These are phyloP conservation scores for Lerista edwardsae DNA, from an alignment of 2,797 vertebrate species.

Conservation along the genomic window DNA sequence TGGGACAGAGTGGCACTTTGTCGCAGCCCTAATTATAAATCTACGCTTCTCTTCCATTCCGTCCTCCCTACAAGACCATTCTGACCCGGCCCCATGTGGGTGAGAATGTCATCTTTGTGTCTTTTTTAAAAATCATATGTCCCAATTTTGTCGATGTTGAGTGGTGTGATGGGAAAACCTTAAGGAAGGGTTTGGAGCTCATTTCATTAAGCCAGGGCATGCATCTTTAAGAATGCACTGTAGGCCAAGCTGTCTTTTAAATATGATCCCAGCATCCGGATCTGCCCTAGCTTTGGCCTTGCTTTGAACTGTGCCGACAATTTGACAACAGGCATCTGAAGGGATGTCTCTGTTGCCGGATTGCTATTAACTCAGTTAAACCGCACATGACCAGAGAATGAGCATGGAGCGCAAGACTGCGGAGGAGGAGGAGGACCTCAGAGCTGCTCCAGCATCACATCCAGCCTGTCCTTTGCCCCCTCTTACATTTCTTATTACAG, in stretches of 20 bases:
- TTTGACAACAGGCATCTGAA: conserved; percentile 53
- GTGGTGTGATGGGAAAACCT: background rate
- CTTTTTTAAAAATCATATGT: background rate
- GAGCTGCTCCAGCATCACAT: conserved; percentile 56
- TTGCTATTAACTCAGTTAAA: conserved; percentile 45
- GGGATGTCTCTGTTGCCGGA: conserved; percentile 26
- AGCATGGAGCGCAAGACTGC: conserved; percentile 39
- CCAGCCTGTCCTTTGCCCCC: conserved; percentile 65
- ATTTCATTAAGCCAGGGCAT: background rate
- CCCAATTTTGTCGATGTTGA: background rate
- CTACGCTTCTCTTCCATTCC: background rate
- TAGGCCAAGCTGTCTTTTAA: background rate
- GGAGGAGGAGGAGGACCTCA: conserved; percentile 50
- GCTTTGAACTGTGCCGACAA: conserved; percentile 34
- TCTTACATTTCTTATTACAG: conserved; percentile 70
- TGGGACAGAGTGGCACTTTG: no score
- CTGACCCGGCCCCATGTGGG: background rate
- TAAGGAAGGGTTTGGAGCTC: background rate
- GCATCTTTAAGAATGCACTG: background rate
- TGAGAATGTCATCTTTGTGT: background rate
- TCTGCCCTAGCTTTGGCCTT: conserved; percentile 37
- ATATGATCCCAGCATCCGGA: conserved; percentile 34
- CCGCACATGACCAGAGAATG: conserved; percentile 38
- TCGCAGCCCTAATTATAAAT: background rate
- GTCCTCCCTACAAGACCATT: background rate